Conservation (phyloP, 2,113 vertebrate species). For the Tauraco erythrolophus region DNA sequence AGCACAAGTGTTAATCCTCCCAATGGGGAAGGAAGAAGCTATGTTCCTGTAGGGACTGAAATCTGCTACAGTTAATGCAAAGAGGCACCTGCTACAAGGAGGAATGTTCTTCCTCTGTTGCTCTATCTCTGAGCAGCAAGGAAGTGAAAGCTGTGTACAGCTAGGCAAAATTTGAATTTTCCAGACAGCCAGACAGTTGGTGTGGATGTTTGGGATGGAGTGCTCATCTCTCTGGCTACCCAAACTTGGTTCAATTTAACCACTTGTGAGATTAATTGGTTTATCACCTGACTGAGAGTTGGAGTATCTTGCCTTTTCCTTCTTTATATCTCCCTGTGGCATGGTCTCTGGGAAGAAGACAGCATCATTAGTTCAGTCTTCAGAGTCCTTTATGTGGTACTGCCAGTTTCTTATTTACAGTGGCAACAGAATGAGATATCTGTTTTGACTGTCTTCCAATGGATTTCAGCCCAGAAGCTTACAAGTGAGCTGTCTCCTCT, state of each 20-base stretch:
- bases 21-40: not conserved
- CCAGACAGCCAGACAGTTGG: not conserved
- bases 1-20: slow-evolving; percentile 50
- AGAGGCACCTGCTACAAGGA: slow-evolving; percentile 40
- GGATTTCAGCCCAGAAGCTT: slow-evolving; percentile 8
- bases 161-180: not conserved
- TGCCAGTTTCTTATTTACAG: slow-evolving; percentile 12
- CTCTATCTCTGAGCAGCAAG: not conserved
- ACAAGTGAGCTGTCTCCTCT: not conserved
- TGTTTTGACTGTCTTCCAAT: slow-evolving; percentile 14
- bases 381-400: not conserved
- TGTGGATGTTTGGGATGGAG: not conserved
- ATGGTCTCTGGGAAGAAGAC: not conserved
- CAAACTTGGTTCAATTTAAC: not conserved
- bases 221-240: not conserved
- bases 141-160: not conserved
- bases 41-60: slow-evolving; percentile 21
- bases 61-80: not conserved
- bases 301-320: not conserved
- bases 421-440: not conserved
- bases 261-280: not conserved
- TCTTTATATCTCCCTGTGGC: not conserved
- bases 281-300: not conserved
- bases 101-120: not conserved
- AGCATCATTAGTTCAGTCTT: not conserved